Conservation (phyloP, 2,797 vertebrate genomes). For the Chromis chromis region DNA sequence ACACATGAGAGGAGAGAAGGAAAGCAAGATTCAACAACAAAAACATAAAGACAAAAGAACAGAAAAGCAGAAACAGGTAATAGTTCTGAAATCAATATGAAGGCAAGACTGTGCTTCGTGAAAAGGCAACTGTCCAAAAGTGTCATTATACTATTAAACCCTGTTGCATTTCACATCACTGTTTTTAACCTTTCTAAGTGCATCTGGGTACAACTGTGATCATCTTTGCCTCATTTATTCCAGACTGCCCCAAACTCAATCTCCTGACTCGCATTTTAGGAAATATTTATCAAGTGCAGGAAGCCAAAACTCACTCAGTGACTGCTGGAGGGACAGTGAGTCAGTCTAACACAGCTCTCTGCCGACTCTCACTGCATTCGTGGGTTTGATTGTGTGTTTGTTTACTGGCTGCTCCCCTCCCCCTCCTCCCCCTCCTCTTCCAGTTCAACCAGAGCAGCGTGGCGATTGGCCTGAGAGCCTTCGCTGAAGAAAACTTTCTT, state of each 20-base stretch:
- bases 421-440: constrained; percentile 81
- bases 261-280: background rate
- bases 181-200: background rate
- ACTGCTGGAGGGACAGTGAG: too few species aligned
- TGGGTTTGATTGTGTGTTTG: background rate
- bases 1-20: background rate
- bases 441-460: constrained; percentile 89
- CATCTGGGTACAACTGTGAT: background rate
- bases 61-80: background rate
- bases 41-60: constrained; percentile 9
- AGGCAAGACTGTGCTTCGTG: constrained; percentile 17
- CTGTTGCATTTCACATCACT: constrained; percentile 2
- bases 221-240: background rate
- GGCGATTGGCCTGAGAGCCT: constrained; percentile 92
- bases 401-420: constrained; percentile 51
- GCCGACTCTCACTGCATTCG: background rate
- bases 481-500: constrained; percentile 93
- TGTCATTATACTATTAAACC: background rate
- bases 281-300: background rate
- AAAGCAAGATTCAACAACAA: background rate
- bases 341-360: too few species aligned
- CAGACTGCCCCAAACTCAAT: constrained; percentile 24
- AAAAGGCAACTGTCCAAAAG: constrained; percentile 18
- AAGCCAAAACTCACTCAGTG: constrained; percentile 2
- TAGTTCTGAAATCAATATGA: constrained; percentile 2